Evolutionary conservation across 1,140 invertebrate genomes (phyloP).

Genomic region (Neodiprion fabricii): DNA sequence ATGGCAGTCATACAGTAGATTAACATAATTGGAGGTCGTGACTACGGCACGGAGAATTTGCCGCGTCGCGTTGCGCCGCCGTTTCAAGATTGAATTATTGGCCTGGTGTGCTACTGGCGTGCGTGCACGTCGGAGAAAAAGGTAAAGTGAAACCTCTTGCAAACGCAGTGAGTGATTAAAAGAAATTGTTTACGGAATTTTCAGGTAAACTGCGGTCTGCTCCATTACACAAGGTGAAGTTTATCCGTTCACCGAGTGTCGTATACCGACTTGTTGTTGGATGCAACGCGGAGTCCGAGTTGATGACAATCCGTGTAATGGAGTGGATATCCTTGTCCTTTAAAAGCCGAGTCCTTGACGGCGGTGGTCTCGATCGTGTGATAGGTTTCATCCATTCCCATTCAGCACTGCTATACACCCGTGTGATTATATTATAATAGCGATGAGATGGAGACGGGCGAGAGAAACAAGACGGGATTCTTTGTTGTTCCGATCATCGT

Average conservation of each 20-base stretch:
- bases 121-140: too few species aligned
- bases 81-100: neutral
- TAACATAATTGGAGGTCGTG: neutral
- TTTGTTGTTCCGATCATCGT: neutral
- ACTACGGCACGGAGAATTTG: neutral
- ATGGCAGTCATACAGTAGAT: neutral
- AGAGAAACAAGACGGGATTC: neutral
- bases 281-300: too few species aligned
- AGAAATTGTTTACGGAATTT: too few species aligned
- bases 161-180: too few species aligned
- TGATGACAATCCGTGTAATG: too few species aligned
- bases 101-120: neutral
- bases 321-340: neutral
- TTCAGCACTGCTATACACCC: neutral
- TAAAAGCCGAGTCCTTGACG: neutral
- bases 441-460: neutral
- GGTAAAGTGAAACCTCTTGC: too few species aligned
- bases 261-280: too few species aligned
- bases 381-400: neutral
- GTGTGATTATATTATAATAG: neutral
- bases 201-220: too few species aligned
- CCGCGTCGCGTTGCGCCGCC: neutral
- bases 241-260: too few species aligned
- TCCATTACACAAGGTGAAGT: too few species aligned
- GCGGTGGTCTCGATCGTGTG: neutral